A percentile compares a stretch with the other conserved stretches of the same genome.
Conservation (phyloP, 2,113 vertebrate genomes). For the Phyllostomus discolor region DNA sequence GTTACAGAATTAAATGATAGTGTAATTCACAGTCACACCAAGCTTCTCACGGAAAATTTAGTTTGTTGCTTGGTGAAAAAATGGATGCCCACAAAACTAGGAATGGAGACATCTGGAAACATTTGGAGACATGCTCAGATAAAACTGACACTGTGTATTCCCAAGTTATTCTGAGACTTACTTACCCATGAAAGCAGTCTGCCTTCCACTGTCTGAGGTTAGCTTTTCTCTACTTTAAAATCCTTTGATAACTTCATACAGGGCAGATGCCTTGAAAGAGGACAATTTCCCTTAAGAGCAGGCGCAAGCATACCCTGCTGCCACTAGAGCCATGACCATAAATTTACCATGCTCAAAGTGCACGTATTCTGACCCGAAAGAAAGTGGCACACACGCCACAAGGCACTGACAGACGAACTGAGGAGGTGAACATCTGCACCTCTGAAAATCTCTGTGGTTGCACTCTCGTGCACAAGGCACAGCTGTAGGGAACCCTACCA, state of each 20-base stretch:
- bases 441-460: background rate
- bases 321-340: background rate
- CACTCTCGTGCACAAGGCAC: background rate
- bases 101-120: background rate
- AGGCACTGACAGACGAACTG: background rate
- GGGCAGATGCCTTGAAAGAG: background rate
- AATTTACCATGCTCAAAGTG: background rate
- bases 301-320: background rate
- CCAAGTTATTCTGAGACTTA: background rate
- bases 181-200: background rate
- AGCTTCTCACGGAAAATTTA: background rate
- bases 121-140: background rate
- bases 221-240: background rate
- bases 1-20: background rate
- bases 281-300: background rate
- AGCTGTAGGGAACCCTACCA: background rate
- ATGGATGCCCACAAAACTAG: background rate
- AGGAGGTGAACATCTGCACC: rapidly evolving
- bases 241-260: background rate
- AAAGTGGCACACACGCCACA: background rate
- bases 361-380: background rate
- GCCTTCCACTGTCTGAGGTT: background rate
- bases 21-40: background rate
- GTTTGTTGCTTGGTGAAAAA: background rate
- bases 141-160: background rate